Evolutionary conservation across 2,113 vertebrate genomes (phyloP), one percentile per base, ranked within the genome.

Genomic region (Pseudolaguvia tuberculata): DNA sequence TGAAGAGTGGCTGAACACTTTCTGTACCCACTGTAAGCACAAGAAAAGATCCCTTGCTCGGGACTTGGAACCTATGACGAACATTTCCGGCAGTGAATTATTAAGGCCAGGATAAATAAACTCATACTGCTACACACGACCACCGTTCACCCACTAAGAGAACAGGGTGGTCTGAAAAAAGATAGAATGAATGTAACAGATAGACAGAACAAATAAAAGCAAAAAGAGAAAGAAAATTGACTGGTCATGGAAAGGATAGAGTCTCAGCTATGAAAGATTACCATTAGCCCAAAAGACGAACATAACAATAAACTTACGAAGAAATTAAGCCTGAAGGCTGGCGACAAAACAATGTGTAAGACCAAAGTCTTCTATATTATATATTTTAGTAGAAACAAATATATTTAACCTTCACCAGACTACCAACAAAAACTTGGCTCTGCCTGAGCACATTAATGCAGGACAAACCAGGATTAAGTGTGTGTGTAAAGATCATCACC

Each of bases 401-500:
- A 47, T 48, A 55, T 55, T 56, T 69, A 68, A 59, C 17, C 20
- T 21, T 52, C 52, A n/a, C 51, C 14, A 10, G 10, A 14, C 12
- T 15, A 18, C 35, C 25, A 31, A 31, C 21, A 47, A 56, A 48
- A 58, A 55, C 53, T 72, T 25, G 62, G 52, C 15, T 21, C 72
- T 56, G 71, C 39, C 72, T 57, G 51, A 35, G 73, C 42, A 74
- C 55, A 69, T 62, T 45, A 76, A 81, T 72, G 50, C 62, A 57
- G 56, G 35, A 55, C 58, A 73, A 76, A 81, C 72, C 62, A 53
- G 73, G 69, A 81, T 78, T 57, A 35, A 14, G 62, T 56, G 67
- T 56, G 68, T 61, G 25, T 27, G 29, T 79, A 78, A 81, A 81
- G 80, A 70, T 69, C 73, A 48, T 94, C 93, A 99, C 97, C 97